A percentile compares a stretch with the other conserved stretches of the same genome.
phyloP scores from a whole-genome alignment of 1,140 invertebrate species.

The Caenorhabditis latens region DNA sequence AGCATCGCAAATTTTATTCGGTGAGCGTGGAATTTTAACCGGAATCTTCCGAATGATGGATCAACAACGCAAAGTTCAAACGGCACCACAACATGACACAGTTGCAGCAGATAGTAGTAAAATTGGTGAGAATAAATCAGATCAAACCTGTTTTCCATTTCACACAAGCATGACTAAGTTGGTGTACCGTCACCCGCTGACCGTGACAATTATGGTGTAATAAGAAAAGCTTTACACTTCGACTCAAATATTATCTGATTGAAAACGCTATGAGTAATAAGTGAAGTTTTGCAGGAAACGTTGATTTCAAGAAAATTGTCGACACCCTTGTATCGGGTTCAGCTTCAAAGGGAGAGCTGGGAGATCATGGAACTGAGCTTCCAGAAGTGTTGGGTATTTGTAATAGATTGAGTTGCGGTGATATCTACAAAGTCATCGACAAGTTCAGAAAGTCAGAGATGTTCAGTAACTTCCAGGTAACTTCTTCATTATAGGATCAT shows the following conservation, averaged over 20 bases:
- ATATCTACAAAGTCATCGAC: slow-evolving; percentile 77
- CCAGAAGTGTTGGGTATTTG: slow-evolving; percentile 76
- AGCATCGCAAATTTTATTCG: slow-evolving; percentile 69
- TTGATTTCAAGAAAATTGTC: slow-evolving; percentile 74
- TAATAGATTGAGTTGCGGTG: slow-evolving; percentile 75
- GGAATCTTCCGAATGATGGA: slow-evolving; percentile 75
- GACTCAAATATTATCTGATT: neutral
- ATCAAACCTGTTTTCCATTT: slow-evolving; percentile 41
- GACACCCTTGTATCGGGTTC: slow-evolving; percentile 72
- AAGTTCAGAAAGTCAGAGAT: slow-evolving; percentile 75
- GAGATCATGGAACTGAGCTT: slow-evolving; percentile 75
- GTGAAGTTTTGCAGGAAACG: slow-evolving; percentile 20
- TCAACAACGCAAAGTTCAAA: slow-evolving; percentile 68
- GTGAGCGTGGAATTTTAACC: slow-evolving; percentile 71
- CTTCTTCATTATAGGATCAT: neutral
- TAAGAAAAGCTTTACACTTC: slow-evolving; percentile 57
- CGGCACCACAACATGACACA: slow-evolving; percentile 43
- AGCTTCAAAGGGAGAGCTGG: slow-evolving; percentile 71
- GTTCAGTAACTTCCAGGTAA: slow-evolving; percentile 76
- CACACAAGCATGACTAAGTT: slow-evolving; percentile 44
- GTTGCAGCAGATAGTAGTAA: slow-evolving; percentile 55
- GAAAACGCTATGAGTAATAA: slow-evolving; percentile 15
- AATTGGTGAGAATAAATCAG: slow-evolving; percentile 11
- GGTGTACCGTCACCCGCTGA: slow-evolving; percentile 8
- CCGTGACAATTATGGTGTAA: slow-evolving; percentile 31